Conservation (phyloP, 2,113 vertebrate genomes). For the Sinosuthora webbiana region DNA sequence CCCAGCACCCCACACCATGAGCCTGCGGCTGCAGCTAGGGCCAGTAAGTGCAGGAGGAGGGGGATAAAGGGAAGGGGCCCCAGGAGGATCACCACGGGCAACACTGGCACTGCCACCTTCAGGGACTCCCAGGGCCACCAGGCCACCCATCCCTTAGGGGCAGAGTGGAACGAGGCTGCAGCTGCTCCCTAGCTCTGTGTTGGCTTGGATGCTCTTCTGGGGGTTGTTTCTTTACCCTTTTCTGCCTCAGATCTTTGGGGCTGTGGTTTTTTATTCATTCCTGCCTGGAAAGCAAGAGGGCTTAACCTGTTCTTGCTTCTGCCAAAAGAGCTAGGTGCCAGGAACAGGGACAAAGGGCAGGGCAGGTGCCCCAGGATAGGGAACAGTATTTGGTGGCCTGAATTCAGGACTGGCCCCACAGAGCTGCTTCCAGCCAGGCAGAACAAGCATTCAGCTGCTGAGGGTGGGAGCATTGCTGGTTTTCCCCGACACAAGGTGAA, state of each 20-base stretch:
- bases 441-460: neutral
- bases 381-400: neutral
- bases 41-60: constrained; percentile 68
- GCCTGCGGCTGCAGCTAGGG: constrained; percentile 74
- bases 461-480: neutral
- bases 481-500: neutral
- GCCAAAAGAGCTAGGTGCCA: neutral
- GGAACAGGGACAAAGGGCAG: neutral
- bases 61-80: neutral
- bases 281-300: neutral
- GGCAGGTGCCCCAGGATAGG: neutral
- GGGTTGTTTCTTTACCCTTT: neutral
- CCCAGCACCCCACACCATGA: constrained; percentile 61
- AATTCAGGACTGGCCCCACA: neutral
- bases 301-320: neutral
- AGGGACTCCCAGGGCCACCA: neutral
- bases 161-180: neutral
- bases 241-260: neutral
- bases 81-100: fast-evolving
- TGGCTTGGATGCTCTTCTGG: neutral
- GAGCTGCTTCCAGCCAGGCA: neutral
- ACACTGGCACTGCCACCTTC: neutral
- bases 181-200: neutral
- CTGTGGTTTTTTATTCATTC: neutral
- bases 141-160: neutral